Evolutionary conservation across 2,888 invertebrate genomes (phyloP), one percentile per base, ranked within the genome.

Genomic region (Himalopsyche anomala): DNA sequence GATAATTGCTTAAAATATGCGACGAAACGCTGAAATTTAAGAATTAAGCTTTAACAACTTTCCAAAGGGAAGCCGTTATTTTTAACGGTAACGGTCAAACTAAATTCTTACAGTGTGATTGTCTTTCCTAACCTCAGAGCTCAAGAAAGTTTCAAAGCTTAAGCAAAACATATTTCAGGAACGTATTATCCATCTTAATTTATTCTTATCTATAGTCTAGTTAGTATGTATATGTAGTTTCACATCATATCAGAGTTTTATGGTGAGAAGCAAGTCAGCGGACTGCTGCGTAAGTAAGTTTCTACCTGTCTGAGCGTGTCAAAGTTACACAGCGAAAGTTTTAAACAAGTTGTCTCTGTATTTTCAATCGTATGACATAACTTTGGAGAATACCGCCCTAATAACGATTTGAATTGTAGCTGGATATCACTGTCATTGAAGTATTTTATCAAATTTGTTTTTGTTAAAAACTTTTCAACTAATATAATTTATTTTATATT

Each of bases 51-150:
- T 84, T 56, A 62, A 62, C 56, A 62, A 56, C 69, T 84, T 62
- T 56, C 51, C 80, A 28, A 84, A 84, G 84, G 80, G 62, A 28
- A 55, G 54, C 40, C 82, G 82, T 86, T 86, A 86, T 45, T 82
- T 84, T 82, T 86, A 82, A 84, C 86, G 84, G 62, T 81, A 85
- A 82, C 28, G 69, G 56, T 40, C 69, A 45, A 81, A 86, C 56
- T 86, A 62, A 86, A 86, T 74, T 56, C 82, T 12, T 80, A 74
- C 40, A 45, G 55, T n/a, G 69, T 38, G 84, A 79, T 84, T 82
- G 84, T 82, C 81, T 82, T 84, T 36, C 5, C 74, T 74, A 74
- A 74, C 74, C 74, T 51, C 45, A 51, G 40, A 40, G 28, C 45
- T 45, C 80, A 42, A n/a, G 12, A 6, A 69, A 83, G 19, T 83